These are phyloP conservation scores for Porites evermanni DNA, from an alignment of 92 coral and sea anemone genomes.

Conservation along the genomic window DNA sequence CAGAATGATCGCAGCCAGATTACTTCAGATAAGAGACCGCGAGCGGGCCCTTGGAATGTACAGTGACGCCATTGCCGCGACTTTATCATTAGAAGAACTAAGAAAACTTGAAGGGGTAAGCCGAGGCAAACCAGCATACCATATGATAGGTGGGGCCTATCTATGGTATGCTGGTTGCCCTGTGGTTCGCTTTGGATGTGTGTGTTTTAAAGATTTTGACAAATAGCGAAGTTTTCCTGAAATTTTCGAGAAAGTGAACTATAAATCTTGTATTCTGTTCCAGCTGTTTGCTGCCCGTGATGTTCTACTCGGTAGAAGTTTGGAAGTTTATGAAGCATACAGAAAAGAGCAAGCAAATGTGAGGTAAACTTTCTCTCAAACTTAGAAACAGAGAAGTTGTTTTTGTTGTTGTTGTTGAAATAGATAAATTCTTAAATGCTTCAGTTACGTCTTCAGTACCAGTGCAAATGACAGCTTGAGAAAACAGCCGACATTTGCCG, in stretches of 20 bases:
- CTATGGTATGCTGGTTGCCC: too few relatives aligned
- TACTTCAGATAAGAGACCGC: conserved; percentile 77
- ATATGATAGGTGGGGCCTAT: too few relatives aligned
- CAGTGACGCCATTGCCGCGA: conserved; percentile 75
- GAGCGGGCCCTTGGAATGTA: conserved; percentile 66
- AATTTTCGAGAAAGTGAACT: not conserved
- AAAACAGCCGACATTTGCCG: too few relatives aligned
- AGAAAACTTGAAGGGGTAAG: conserved; percentile 73
- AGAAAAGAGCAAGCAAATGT: conserved; percentile 47
- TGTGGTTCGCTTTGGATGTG: too few relatives aligned
- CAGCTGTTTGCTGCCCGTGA: conserved; percentile 73
- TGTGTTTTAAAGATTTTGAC: too few relatives aligned
- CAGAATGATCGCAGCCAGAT: conserved; percentile 86
- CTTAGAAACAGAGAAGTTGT: too few relatives aligned
- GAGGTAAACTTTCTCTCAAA: conserved; percentile 11
- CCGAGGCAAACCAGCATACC: not conserved
- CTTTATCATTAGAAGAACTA: conserved; percentile 67
- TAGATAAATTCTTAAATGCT: too few relatives aligned
- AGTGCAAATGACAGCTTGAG: too few relatives aligned
- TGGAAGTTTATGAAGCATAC: conserved; percentile 81
- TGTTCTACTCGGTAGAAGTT: conserved; percentile 57
- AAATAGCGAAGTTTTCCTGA: not conserved
- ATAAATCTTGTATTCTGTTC: not conserved
- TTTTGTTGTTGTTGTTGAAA: too few relatives aligned
- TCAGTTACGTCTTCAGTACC: too few relatives aligned